Percentiles rank a stretch among this genome's conserved stretches.
phyloP scores from a whole-genome alignment of 2,888 invertebrate species.

The Stenurella melanura region DNA sequence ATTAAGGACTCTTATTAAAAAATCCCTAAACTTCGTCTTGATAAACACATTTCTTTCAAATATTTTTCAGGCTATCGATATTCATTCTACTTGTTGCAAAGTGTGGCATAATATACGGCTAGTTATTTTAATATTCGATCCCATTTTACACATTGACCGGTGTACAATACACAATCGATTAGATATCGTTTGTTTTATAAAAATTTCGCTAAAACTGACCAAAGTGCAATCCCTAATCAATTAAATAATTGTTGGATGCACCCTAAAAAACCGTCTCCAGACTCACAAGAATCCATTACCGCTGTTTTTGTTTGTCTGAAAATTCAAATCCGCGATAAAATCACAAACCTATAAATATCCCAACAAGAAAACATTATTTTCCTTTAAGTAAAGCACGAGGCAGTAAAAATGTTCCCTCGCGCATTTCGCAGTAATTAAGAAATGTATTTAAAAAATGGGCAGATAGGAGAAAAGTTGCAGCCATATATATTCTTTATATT shows the following conservation, averaged over 20 bases:
- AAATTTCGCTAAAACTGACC: neutral
- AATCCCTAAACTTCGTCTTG: no score
- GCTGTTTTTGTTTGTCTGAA: slow-evolving; percentile 57
- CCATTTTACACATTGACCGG: no score
- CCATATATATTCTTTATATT: slow-evolving; percentile 70
- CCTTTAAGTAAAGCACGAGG: slow-evolving; percentile 43
- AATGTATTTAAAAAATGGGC: slow-evolving; percentile 69
- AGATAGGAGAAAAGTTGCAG: slow-evolving; percentile 67
- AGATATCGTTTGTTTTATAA: no score
- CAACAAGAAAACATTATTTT: slow-evolving; percentile 53
- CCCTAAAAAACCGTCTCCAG: slow-evolving; percentile 41
- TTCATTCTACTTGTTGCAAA: no score
- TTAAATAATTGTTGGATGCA: neutral
- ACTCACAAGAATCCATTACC: slow-evolving; percentile 54
- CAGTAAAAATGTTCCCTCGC: slow-evolving; percentile 56
- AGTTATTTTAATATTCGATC: no score
- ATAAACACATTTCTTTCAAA: no score
- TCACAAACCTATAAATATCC: slow-evolving; percentile 57
- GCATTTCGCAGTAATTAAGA: slow-evolving; percentile 64
- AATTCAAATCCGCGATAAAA: slow-evolving; percentile 55
- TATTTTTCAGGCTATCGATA: no score
- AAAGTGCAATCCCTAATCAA: neutral
- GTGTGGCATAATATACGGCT: no score
- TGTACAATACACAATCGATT: no score
- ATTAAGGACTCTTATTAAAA: no score